Evolutionary conservation across 1,140 invertebrate species (phyloP).

Genomic region (Neodiprion pinetum): DNA sequence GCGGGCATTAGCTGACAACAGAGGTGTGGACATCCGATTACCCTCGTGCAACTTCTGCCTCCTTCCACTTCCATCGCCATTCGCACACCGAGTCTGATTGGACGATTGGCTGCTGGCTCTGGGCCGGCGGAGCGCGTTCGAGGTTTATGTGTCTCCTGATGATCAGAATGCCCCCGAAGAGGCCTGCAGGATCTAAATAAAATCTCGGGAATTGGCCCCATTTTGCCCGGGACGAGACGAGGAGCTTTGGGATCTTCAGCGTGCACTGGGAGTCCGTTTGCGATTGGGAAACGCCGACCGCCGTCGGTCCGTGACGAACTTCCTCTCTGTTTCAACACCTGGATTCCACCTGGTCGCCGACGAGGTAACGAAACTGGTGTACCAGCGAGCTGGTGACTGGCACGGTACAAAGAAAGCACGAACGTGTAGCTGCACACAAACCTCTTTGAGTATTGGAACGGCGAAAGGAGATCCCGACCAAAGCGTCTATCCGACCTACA

Average conservation of each 20-base stretch:
- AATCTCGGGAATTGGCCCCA: slow-evolving; percentile 43
- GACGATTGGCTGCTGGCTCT: neutral
- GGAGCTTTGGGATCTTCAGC: too few relatives aligned
- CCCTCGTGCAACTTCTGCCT: slow-evolving; percentile 34
- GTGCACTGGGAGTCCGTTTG: too few relatives aligned
- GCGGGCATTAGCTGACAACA: slow-evolving; percentile 57
- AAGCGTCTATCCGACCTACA: neutral
- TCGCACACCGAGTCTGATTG: slow-evolving; percentile 7
- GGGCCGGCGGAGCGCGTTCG: slow-evolving; percentile 37
- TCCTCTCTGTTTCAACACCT: too few relatives aligned
- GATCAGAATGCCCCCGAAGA: slow-evolving; percentile 17
- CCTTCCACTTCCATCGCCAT: slow-evolving; percentile 10
- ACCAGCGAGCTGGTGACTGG: too few relatives aligned
- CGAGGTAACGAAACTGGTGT: too few relatives aligned
- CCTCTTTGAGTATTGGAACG: slow-evolving; percentile 1
- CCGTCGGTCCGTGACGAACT: too few relatives aligned
- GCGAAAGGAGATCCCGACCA: neutral
- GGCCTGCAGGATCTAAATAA: slow-evolving; percentile 55
- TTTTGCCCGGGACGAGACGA: too few relatives aligned
- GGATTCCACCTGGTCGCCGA: too few relatives aligned
- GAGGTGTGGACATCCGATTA: slow-evolving; percentile 59
- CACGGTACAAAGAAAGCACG: too few relatives aligned
- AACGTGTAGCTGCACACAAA: neutral
- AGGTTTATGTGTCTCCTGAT: slow-evolving; percentile 55
- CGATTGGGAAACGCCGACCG: too few relatives aligned